A percentile compares a stretch with the other conserved stretches of the same genome.
phyloP scores from a whole-genome alignment of 1,140 invertebrate species.

The Tetragnatha versicolor region DNA sequence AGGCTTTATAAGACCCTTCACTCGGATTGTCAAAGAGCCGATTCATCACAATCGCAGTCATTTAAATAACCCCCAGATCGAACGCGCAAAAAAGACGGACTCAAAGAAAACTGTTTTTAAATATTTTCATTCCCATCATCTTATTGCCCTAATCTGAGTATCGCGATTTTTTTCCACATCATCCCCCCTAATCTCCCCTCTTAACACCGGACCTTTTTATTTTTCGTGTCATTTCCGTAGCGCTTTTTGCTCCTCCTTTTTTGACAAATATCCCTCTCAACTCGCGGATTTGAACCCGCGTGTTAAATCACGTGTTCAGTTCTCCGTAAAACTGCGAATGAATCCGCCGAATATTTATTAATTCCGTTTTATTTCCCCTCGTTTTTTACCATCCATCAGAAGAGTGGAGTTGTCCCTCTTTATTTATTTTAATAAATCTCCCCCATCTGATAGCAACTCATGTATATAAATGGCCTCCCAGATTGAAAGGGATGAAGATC shows the following conservation, averaged over 20 bases:
- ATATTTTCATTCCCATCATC: too few relatives aligned
- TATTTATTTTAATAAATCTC: conserved; percentile 29
- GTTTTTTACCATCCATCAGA: too few relatives aligned
- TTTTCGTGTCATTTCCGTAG: background rate
- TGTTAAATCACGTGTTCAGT: conserved; percentile 18
- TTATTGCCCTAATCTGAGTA: background rate
- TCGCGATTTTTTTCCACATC: background rate
- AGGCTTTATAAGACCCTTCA: too few relatives aligned
- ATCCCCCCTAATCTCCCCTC: background rate
- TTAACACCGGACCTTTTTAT: background rate
- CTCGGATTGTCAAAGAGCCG: too few relatives aligned
- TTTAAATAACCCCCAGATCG: too few relatives aligned
- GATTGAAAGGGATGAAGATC: too few relatives aligned
- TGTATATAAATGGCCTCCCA: conserved; percentile 5
- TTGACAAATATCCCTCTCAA: too few relatives aligned
- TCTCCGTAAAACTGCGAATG: background rate
- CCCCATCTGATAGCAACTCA: background rate
- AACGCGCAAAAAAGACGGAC: too few relatives aligned
- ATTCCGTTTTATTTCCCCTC: background rate
- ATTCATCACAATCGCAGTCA: too few relatives aligned
- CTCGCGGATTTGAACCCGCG: background rate
- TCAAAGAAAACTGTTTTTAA: too few relatives aligned
- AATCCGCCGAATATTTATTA: too few relatives aligned
- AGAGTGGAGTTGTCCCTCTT: background rate
- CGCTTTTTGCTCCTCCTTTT: too few relatives aligned